phyloP scores from a whole-genome alignment of 1,140 invertebrate species.

The Drosophila tani region DNA sequence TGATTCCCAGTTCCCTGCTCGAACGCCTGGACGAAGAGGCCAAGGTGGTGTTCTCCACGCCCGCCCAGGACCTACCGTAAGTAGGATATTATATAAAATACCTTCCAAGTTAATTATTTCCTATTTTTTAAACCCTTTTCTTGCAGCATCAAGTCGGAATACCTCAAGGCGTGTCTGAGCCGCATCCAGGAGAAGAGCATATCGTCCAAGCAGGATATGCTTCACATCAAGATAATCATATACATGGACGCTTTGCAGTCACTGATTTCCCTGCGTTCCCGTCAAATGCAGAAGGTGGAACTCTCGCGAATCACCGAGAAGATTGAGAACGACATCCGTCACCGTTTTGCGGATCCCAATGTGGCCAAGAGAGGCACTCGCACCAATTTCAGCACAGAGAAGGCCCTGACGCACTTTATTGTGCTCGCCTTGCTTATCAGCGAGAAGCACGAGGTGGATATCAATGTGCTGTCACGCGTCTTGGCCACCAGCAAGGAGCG shows the following conservation, averaged over 20 bases:
- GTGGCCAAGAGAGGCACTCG: conserved; percentile 58
- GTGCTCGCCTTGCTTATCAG: conserved; percentile 70
- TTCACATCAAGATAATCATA: conserved; percentile 75
- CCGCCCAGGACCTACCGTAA: conserved; percentile 65
- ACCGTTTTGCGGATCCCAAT: conserved; percentile 71
- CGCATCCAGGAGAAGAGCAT: conserved; percentile 53
- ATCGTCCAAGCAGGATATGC: conserved; percentile 47
- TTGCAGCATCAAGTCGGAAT: conserved; percentile 71
- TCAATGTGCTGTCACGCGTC: conserved; percentile 55
- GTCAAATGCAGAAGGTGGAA: conserved; percentile 63
- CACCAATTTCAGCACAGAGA: conserved; percentile 70
- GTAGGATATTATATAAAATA: conserved; percentile 14
- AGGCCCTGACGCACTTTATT: conserved; percentile 80
- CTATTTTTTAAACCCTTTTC: neutral
- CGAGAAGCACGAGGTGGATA: conserved; percentile 67
- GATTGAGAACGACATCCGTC: conserved; percentile 78
- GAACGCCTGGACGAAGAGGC: conserved; percentile 79
- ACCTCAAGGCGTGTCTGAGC: conserved; percentile 54
- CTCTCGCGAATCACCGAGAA: conserved; percentile 77
- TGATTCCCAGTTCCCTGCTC: conserved; percentile 60
- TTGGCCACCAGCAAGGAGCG: conserved; percentile 66
- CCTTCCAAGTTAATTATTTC: neutral
- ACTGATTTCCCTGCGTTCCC: conserved; percentile 62
- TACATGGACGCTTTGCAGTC: conserved; percentile 78
- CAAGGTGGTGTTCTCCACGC: conserved; percentile 58